Conservation (phyloP, 2,797 vertebrate species). For the Arrhamphus sclerolepis region DNA sequence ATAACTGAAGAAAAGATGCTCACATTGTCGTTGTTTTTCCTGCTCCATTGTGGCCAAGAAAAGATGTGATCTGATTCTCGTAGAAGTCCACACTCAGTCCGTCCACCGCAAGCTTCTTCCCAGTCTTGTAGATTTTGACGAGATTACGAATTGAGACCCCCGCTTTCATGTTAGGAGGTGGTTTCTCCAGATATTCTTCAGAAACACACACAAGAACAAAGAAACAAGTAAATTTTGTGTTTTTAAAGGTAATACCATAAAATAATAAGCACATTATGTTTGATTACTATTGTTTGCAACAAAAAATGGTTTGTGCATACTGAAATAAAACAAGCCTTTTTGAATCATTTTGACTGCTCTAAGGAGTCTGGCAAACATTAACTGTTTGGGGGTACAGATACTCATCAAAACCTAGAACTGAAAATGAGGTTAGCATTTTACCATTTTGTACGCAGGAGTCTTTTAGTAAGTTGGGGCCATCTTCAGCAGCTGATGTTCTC, state of each 20-base stretch:
- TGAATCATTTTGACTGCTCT: too few species aligned
- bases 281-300: too few species aligned
- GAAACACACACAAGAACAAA: background rate
- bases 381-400: background rate
- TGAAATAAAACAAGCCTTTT: too few species aligned
- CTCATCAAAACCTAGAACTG: background rate
- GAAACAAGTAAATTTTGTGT: background rate
- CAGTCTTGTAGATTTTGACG: slow-evolving; percentile 94
- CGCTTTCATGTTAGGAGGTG: slow-evolving; percentile 83
- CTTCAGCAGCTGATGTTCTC: slow-evolving; percentile 58
- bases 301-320: background rate
- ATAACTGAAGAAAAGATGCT: slow-evolving; percentile 58
- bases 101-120: slow-evolving; percentile 94
- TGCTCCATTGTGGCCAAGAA: slow-evolving; percentile 96
- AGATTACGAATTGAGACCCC: slow-evolving; percentile 94
- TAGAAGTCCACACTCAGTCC: slow-evolving; percentile 95
- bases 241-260: too few species aligned
- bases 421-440: slow-evolving; percentile 47
- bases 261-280: too few species aligned
- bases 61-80: slow-evolving; percentile 96
- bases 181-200: slow-evolving; percentile 89
- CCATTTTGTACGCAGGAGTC: slow-evolving; percentile 68
- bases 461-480: slow-evolving; percentile 57
- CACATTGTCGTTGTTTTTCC: slow-evolving; percentile 94
- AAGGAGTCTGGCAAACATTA: slow-evolving; percentile 24